Percentiles rank a stretch among this genome's conserved stretches.
Evolutionary conservation across 1,140 invertebrate species (phyloP).

Genomic region (Hydropsyche tenuis): DNA sequence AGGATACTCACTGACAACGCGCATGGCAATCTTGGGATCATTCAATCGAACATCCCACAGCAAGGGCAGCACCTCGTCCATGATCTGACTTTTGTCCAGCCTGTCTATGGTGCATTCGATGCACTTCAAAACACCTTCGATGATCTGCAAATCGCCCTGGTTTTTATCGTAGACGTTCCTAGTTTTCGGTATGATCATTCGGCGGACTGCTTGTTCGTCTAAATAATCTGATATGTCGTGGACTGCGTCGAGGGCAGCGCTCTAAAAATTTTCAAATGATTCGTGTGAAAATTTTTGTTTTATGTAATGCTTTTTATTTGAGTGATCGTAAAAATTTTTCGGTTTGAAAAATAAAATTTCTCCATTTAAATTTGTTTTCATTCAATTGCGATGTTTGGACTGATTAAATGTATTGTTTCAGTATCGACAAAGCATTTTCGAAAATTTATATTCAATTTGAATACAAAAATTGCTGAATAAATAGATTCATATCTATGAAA

Average conservation of each 20-base stretch:
- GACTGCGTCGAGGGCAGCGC: constrained; percentile 88
- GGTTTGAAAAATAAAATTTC: no score
- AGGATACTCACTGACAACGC: constrained; percentile 81
- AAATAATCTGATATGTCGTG: constrained; percentile 85
- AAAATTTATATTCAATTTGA: no score
- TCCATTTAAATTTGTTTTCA: no score
- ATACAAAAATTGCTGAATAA: no score
- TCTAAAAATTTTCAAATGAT: no score
- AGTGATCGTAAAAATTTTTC: no score
- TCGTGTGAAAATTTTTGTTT: no score
- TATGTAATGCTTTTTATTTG: no score
- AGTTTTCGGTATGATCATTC: constrained; percentile 85
- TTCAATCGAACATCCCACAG: constrained; percentile 86
- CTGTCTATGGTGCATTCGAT: constrained; percentile 81
- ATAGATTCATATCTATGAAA: no score
- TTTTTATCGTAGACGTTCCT: constrained; percentile 89
- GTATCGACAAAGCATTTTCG: no score
- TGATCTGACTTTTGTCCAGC: constrained; percentile 83
- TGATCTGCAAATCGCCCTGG: constrained; percentile 76
- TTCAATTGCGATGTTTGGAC: no score
- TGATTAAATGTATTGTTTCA: no score
- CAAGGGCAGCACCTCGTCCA: constrained; percentile 91
- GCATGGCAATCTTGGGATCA: constrained; percentile 81
- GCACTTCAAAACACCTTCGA: constrained; percentile 78
- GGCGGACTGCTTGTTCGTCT: constrained; percentile 81